phyloP scores from a whole-genome alignment of 2,797 vertebrate genomes.

The Galago senegalensis region DNA sequence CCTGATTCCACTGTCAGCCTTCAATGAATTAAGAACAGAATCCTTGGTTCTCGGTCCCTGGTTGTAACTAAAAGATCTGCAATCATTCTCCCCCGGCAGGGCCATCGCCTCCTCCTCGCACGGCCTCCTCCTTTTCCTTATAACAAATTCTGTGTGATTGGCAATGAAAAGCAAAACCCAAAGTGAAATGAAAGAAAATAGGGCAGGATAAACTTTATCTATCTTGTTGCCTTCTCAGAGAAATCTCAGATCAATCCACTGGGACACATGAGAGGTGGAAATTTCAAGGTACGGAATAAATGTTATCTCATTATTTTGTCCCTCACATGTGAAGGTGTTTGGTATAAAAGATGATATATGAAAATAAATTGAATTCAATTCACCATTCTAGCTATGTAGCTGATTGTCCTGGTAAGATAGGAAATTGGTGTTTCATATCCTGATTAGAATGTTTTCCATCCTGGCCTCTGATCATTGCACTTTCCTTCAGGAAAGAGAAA shows the following conservation, averaged over 20 bases:
- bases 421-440: constrained; percentile 30
- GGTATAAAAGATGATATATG: constrained; percentile 24
- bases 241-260: constrained; percentile 2
- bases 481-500: background rate
- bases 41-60: background rate
- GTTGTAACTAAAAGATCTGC: background rate
- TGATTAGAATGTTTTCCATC: constrained; percentile 49
- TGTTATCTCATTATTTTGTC: constrained; percentile 45
- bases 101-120: background rate
- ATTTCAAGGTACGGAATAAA: constrained; percentile 43
- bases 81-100: background rate
- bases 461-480: background rate
- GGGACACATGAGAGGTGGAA: background rate
- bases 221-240: background rate
- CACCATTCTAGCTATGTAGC: background rate
- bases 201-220: background rate
- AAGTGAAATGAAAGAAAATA: background rate
- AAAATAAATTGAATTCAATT: constrained; percentile 63
- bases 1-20: background rate
- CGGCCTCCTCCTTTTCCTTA: background rate
- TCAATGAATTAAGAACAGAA: background rate
- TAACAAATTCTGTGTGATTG: constrained; percentile 15
- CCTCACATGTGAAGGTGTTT: constrained; percentile 16
- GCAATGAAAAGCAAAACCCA: background rate
- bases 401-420: constrained; percentile 45